Evolutionary conservation across 2,888 invertebrate species (phyloP).

Genomic region (Pollenia angustigena): DNA sequence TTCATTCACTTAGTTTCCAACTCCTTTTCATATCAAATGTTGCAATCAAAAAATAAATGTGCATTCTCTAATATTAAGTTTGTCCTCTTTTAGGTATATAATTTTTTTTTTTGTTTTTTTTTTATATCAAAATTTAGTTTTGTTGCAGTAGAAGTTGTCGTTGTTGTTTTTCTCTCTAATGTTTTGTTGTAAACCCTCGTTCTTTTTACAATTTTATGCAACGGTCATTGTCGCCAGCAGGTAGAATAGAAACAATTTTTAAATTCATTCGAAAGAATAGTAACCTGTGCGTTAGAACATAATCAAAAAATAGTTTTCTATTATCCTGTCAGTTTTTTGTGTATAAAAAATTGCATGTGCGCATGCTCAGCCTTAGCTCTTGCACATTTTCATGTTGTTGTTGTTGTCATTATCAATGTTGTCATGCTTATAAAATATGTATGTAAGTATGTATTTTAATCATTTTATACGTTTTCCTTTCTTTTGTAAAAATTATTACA

Average conservation of each 20-base stretch:
- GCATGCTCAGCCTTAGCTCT: slow-evolving; percentile 34
- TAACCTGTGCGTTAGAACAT: slow-evolving; percentile 17
- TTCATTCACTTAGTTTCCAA: neutral
- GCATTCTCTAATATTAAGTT: slow-evolving; percentile 4
- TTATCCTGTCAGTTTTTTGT: slow-evolving; percentile 24
- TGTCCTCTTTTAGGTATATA: neutral
- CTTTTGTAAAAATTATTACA: slow-evolving; percentile 32
- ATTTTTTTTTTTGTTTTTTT: too few species aligned
- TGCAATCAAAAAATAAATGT: slow-evolving; percentile 54
- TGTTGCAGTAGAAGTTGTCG: neutral
- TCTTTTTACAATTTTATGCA: slow-evolving; percentile 58
- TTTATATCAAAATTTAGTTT: slow-evolving; percentile 13
- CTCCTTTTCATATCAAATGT: slow-evolving; percentile 54
- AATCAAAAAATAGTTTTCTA: slow-evolving; percentile 33
- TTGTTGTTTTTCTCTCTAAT: neutral
- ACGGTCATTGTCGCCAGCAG: slow-evolving; percentile 71
- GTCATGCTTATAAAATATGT: slow-evolving; percentile 49
- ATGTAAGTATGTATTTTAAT: slow-evolving; percentile 1
- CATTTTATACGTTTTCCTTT: slow-evolving; percentile 36
- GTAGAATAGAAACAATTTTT: slow-evolving; percentile 37
- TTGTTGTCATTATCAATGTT: slow-evolving; percentile 20
- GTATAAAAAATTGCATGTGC: slow-evolving; percentile 61
- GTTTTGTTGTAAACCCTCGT: slow-evolving; percentile 29
- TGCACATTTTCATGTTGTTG: slow-evolving; percentile 22
- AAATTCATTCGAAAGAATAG: neutral